Conservation (phyloP, 2,113 vertebrate species). For the Cercopithecus mona region DNA sequence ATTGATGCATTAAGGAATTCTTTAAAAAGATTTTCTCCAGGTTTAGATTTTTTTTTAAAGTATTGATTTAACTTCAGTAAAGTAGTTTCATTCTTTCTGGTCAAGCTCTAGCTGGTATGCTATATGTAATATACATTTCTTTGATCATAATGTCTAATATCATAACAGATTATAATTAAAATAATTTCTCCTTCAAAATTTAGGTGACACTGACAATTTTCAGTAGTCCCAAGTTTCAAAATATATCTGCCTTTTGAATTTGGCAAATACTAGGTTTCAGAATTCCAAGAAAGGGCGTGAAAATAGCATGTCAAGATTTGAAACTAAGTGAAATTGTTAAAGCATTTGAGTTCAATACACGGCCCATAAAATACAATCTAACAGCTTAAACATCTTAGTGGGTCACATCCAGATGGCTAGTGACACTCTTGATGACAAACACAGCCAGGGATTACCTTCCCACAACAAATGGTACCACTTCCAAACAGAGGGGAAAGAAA, state of each 20-base stretch:
- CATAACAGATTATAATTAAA: conserved; percentile 24
- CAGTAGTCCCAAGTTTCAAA: conserved; percentile 39
- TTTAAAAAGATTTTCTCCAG: conserved; percentile 35
- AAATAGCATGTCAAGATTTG: conserved; percentile 36
- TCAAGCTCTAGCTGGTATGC: not conserved
- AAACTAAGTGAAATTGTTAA: conserved; percentile 52
- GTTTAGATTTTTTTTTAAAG: not conserved
- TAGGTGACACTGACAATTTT: not conserved
- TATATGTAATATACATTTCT: not conserved
- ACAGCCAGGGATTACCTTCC: not conserved
- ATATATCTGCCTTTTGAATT: not conserved
- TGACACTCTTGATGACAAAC: conserved; percentile 37
- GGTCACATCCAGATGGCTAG: conserved; percentile 18
- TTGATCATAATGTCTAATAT: not conserved
- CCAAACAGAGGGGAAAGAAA: not conserved
- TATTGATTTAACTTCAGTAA: conserved; percentile 26
- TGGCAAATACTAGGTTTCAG: not conserved
- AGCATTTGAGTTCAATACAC: not conserved
- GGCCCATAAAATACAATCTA: conserved; percentile 21
- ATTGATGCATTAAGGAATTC: conserved; percentile 66
- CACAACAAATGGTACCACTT: conserved; percentile 50
- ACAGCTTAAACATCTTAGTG: not conserved
- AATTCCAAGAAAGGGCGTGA: conserved; percentile 47
- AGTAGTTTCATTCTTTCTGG: not conserved
- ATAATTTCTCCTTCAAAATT: not conserved